phyloP scores from a whole-genome alignment of 2,113 vertebrate species.

The Cyrtonyx montezumae region DNA sequence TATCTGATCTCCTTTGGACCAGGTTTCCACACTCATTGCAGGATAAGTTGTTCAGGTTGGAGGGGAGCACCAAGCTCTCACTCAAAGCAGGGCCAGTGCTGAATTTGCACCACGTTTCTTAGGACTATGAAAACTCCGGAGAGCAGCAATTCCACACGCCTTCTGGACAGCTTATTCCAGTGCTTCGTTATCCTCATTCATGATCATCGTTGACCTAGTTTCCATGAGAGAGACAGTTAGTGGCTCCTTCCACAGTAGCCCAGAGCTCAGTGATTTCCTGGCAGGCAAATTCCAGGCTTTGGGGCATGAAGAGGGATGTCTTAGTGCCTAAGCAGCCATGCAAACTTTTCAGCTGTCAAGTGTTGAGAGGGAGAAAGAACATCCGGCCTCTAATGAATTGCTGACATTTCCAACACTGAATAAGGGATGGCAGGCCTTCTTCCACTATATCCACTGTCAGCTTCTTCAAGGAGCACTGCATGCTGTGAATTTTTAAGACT shows the following conservation, averaged over 20 bases:
- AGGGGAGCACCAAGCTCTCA: background rate
- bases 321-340: background rate
- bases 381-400: background rate
- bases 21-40: background rate
- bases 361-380: background rate
- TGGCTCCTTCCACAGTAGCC: background rate
- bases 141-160: accelerated
- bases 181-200: accelerated
- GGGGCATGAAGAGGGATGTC: background rate
- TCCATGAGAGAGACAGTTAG: background rate
- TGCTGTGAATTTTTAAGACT: background rate
- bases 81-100: background rate
- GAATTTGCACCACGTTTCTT: background rate
- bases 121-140: background rate
- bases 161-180: accelerated
- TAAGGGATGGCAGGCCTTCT: background rate
- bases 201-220: background rate
- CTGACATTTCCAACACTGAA: background rate
- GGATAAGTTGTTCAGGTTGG: background rate
- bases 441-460: background rate
- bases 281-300: background rate
- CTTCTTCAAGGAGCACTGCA: background rate
- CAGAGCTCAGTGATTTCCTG: background rate
- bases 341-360: background rate
- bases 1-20: background rate